Evolutionary conservation across 2,888 invertebrate species (phyloP).

Genomic region (Thereva unica): DNA sequence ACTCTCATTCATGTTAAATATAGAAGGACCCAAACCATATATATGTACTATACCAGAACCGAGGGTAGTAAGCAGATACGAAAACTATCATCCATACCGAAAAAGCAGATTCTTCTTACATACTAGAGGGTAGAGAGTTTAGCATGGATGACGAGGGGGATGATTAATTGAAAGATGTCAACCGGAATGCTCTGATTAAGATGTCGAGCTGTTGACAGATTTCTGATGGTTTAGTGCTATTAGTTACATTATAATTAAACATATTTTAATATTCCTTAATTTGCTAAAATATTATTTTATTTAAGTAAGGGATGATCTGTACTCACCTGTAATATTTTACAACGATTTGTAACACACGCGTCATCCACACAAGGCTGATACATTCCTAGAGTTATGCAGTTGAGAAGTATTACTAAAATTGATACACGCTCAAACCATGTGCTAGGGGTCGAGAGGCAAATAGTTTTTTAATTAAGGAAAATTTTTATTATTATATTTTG

Average conservation of each 20-base stretch:
- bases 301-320: not conserved
- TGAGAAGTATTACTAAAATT: conserved; percentile 96
- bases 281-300: conserved; percentile 17
- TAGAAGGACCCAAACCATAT: too few species aligned
- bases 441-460: conserved; percentile 45
- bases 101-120: too few species aligned
- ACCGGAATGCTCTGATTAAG: conserved; percentile 22
- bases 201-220: conserved; percentile 3
- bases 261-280: conserved; percentile 2
- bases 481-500: not conserved
- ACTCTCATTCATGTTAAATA: too few species aligned
- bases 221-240: not conserved
- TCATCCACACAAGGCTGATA: conserved; percentile 98
- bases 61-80: too few species aligned
- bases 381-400: conserved; percentile 99
- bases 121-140: too few species aligned
- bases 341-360: conserved; percentile 83
- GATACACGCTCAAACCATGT: conserved; percentile 99
- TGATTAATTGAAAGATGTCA: conserved; percentile 28
- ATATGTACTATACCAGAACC: too few species aligned
- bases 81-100: too few species aligned
- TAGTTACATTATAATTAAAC: not conserved
- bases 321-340: conserved; percentile 87
- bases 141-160: not conserved
- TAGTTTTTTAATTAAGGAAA: conserved; percentile 17